These are phyloP conservation scores for Anoplius nigerrimus DNA, from an alignment of 2,888 invertebrate species.

Conservation along the genomic window DNA sequence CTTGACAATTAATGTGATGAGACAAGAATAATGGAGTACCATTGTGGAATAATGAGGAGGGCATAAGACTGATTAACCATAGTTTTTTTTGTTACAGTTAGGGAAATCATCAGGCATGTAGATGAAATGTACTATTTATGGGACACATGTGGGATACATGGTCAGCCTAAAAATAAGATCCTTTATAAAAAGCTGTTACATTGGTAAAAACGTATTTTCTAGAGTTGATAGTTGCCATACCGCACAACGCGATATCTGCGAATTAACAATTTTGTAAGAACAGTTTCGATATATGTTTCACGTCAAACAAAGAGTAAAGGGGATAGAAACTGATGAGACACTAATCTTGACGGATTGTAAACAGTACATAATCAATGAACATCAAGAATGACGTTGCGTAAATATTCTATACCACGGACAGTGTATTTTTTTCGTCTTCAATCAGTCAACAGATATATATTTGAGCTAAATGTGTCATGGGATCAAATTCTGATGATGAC, in stretches of 20 bases:
- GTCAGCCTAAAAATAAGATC: conserved; percentile 51
- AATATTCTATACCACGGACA: conserved; percentile 11
- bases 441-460: too few species aligned
- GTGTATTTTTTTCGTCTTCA: too few species aligned
- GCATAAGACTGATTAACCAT: conserved; percentile 52
- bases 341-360: neutral
- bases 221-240: neutral
- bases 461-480: too few species aligned
- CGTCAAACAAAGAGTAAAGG: neutral
- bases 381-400: conserved; percentile 39
- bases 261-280: neutral
- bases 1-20: neutral
- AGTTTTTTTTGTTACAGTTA: conserved; percentile 48
- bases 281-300: neutral
- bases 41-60: conserved; percentile 5
- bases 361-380: neutral
- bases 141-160: conserved; percentile 28
- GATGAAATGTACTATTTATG: conserved; percentile 46
- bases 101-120: conserved; percentile 38
- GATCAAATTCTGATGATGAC: too few species aligned
- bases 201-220: neutral
- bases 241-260: too few species aligned
- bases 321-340: neutral
- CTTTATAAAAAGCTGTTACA: conserved; percentile 14
- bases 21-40: neutral